Base-by-base conservation (phyloP, 1,140 invertebrate species). In the Choristoneura fumiferana region DNA sequence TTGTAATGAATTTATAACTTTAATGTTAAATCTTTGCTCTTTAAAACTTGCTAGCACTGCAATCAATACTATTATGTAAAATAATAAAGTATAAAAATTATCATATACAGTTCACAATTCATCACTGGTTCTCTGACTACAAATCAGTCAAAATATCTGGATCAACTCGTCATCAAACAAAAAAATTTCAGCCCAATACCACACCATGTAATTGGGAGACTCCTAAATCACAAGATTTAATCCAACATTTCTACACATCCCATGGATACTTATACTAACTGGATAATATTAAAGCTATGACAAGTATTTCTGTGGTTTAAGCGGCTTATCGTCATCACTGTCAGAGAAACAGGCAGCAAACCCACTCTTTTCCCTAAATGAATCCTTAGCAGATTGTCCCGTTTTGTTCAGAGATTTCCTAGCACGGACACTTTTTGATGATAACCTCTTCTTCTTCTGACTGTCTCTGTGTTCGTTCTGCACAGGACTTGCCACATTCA, bases 311-410 rank as follows among this genome's bases (percentile, higher is more conserved):
- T 69, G 69, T 22, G 77, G 70, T 38, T 73, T 76, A 9, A 76
- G 61, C 8, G 76, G 79, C 65, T 77, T 73, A 18, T 86, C 84
- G 63, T 79, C 76, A 43, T 85, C 85, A 77, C 81, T 88, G 60
- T 88, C 85, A 3, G 83, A 84, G 57, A 88, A 88, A 54, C 83
- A 88, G 4, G 76, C 74, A 8, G 77, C 64, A 63, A 81, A 88
- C 34, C 83, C 85, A 72, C 82, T 86, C 61, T 76, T 82, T 58
- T 86, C 77, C 56, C 81, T 63, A 35, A 72, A 57, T 0, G 70
- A 73, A 62, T 78, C 72, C 57, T 71, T 17, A 60, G 61, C 12
- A 53, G 65, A 68, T 13, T 67, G 59, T 58, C 60, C 63, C 49
- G 53, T 65, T 65, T 66, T 71, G 18, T 67, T 62, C n/a, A 57